These are phyloP conservation scores for Elaeidobius kamerunicus DNA, from an alignment of 2,888 invertebrate species.

Conservation along the genomic window DNA sequence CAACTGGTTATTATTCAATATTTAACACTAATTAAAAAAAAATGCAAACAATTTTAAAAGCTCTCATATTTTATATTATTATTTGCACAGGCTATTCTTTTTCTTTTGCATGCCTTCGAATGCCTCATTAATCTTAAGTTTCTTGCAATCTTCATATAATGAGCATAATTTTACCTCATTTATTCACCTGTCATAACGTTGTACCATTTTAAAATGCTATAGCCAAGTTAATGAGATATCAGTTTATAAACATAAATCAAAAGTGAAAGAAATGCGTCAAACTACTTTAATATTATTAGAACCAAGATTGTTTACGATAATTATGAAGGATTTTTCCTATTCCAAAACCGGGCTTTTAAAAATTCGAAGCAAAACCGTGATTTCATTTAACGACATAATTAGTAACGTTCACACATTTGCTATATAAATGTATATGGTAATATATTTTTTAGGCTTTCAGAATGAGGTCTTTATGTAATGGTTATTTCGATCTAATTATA, in stretches of 20 bases:
- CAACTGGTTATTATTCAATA: no score
- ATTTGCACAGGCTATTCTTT: no score
- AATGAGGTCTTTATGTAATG: not conserved
- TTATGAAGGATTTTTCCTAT: not conserved
- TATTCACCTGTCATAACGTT: not conserved
- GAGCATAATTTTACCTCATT: not conserved
- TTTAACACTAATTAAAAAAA: no score
- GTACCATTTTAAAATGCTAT: slow-evolving; percentile 10
- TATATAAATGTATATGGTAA: slow-evolving; percentile 2
- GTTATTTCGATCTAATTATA: slow-evolving; percentile 1
- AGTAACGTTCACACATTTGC: not conserved
- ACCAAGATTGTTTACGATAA: not conserved
- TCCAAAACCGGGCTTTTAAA: not conserved
- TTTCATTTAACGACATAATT: not conserved
- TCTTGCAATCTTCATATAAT: no score
- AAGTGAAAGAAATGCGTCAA: slow-evolving; percentile 18
- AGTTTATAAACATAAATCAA: slow-evolving; percentile 17
- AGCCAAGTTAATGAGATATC: slow-evolving; percentile 2
- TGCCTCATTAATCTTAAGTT: no score
- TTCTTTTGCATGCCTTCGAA: no score
- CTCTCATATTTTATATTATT: no score
- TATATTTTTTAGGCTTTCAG: not conserved
- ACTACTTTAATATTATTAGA: slow-evolving; percentile 12
- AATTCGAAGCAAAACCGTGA: not conserved
- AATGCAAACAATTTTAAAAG: no score